Conservation (phyloP, 2,888 invertebrate species). For the Drosophila mimetica region DNA sequence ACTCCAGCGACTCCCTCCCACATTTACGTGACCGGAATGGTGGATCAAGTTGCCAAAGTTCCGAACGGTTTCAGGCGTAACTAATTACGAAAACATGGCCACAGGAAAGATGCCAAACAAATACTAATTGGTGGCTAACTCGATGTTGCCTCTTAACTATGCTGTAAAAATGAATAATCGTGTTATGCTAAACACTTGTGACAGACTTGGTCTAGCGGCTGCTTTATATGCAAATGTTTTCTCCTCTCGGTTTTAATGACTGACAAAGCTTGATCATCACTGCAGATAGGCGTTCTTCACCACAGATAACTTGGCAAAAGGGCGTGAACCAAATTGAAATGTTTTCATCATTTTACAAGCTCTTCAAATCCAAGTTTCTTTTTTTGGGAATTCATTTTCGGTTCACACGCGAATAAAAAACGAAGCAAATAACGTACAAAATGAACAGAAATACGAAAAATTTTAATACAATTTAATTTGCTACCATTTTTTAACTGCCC, state of each 20-base stretch:
- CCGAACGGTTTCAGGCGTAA: constrained; percentile 62
- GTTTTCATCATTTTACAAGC: constrained; percentile 52
- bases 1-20: constrained; percentile 16
- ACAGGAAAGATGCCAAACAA: constrained; percentile 30
- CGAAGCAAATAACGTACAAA: constrained; percentile 15
- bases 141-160: constrained; percentile 32
- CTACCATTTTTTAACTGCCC: constrained; percentile 34
- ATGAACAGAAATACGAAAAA: constrained; percentile 48
- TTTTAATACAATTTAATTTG: constrained; percentile 74
- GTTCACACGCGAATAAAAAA: constrained; percentile 62
- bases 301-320: constrained; percentile 30
- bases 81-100: constrained; percentile 58
- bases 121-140: constrained; percentile 44
- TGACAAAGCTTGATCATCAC: constrained; percentile 47
- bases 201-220: constrained; percentile 26
- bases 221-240: constrained; percentile 61
- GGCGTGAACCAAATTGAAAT: constrained; percentile 58
- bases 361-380: constrained; percentile 49
- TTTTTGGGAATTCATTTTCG: constrained; percentile 30
- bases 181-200: constrained; percentile 53
- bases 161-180: constrained; percentile 66
- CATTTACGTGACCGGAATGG: constrained; percentile 65
- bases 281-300: constrained; percentile 47
- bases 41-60: constrained; percentile 29
- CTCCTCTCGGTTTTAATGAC: constrained; percentile 48